Base-by-base conservation (phyloP, 2,797 vertebrate species). In the Hylomyscus alleni region DNA sequence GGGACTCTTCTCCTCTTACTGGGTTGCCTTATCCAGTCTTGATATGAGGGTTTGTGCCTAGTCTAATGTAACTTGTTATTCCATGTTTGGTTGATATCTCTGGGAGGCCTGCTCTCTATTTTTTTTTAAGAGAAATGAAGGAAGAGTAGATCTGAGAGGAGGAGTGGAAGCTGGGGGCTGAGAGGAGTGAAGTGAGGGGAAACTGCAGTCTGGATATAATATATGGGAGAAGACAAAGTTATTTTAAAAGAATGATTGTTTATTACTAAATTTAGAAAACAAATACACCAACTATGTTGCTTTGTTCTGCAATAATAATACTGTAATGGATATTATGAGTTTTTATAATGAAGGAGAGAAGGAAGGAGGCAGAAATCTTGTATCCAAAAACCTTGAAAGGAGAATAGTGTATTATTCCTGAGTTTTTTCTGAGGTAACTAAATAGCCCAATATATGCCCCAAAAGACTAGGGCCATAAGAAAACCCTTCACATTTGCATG, bases 341-440 rank as follows among this genome's bases (percentile, higher is more conserved):
- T 81, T 73, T 75, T 83, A 69, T 37, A 50, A 83, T 56, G 17
- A 19, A 65, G 10, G 20, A 92, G 29, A 58, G 10, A 82, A 37
- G 37, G 40, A 91, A 19, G 3, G 44, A 34, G 50, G 14, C 0
- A 82, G 26, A 56, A 96, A 84, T 82, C 54, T 58, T 77, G 54
- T 52, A 37, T 58, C n/a, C 5, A 81, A 91, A 40, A 86, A 50
- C 7, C 22, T 80, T 67, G 10, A 69, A 91, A 4, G 0, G 82
- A 86, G 78, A 85, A 40, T 26, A 72, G 60, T 89, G 86, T 72
- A 93, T 40, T 44, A 44, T 40, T 56, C 9, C 22, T 44, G 93
- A 86, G 29, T 83, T 89, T 82, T 87, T 54, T 40, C 86, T 26
- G 86, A 93, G 60, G 19, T 95, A 78, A 96, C n/a, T 67, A 62